A percentile compares a stretch with the other conserved stretches of the same genome.
Conservation (phyloP, 30 jellyfish, hydroid and myxozoan genomes). For the Aurelia aurita complex sp. Pacific region DNA sequence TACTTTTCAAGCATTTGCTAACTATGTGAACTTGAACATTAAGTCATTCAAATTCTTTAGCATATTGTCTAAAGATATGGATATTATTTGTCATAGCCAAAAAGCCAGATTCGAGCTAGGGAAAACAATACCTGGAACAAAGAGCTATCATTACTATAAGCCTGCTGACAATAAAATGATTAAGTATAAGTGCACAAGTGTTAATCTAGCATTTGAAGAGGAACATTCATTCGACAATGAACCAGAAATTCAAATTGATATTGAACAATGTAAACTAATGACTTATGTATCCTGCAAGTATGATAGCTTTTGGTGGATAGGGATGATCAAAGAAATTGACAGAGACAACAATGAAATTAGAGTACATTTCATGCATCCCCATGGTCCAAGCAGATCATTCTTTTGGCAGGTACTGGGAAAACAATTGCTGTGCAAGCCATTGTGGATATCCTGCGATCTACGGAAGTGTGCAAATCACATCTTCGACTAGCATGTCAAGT, state of each 20-base stretch:
- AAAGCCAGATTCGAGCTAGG: too few species aligned
- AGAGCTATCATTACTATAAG: conserved; percentile 19
- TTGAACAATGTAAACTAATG: too few species aligned
- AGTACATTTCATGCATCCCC: conserved; percentile 36
- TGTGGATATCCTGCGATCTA: too few species aligned
- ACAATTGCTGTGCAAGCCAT: background rate
- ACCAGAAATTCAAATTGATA: too few species aligned
- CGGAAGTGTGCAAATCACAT: too few species aligned
- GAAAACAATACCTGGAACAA: conserved; percentile 42
- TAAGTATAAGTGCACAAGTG: background rate
- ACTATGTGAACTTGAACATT: background rate
- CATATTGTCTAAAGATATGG: conserved; percentile 15
- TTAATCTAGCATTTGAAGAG: too few species aligned
- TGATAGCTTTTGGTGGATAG: too few species aligned
- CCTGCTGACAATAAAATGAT: background rate
- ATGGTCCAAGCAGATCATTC: conserved; percentile 38
- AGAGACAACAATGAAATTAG: too few species aligned
- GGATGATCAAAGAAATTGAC: too few species aligned
- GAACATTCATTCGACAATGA: too few species aligned
- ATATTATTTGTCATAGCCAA: background rate
- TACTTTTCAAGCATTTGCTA: background rate
- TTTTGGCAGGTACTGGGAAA: conserved; percentile 49
- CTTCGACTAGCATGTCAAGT: too few species aligned
- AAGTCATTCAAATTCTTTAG: background rate
- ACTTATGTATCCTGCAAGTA: too few species aligned